Evolutionary conservation across 35 echinoderm and acorn worm species (phyloP).

Genomic region (Hemicentrotus pulcherrimus): DNA sequence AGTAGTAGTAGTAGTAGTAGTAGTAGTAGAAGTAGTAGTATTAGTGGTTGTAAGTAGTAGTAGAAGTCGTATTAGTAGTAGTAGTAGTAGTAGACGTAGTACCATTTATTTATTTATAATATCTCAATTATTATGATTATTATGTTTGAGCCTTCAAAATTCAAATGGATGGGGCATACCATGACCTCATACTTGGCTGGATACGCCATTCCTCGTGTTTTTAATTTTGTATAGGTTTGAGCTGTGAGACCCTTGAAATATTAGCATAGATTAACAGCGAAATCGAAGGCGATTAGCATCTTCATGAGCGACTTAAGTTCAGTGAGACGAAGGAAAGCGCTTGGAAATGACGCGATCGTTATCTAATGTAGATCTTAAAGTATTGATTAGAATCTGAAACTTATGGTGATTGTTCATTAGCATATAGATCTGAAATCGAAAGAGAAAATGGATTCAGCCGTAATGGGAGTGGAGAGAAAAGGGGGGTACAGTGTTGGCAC

Average conservation of each 20-base stretch:
- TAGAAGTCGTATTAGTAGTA: background rate
- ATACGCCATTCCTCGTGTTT: background rate
- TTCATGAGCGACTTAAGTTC: background rate
- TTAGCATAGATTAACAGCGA: background rate
- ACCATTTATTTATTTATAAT: no score
- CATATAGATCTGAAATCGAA: no score
- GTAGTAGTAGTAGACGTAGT: constrained; percentile 6
- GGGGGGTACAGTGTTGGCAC: no score
- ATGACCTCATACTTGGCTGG: background rate
- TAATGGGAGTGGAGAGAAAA: no score
- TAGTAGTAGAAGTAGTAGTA: background rate
- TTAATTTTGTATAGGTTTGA: background rate
- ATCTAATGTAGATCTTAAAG: background rate
- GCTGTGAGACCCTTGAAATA: background rate
- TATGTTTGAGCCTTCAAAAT: no score
- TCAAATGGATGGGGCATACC: no score
- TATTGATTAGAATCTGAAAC: background rate
- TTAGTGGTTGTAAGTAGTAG: background rate
- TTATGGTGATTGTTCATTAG: no score
- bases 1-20: constrained; percentile 24
- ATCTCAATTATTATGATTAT: no score
- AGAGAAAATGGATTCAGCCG: no score
- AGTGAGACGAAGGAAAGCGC: background rate
- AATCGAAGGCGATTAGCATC: background rate
- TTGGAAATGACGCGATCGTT: background rate